These are phyloP conservation scores for Aethes cnicana DNA, from an alignment of 2,888 invertebrate genomes.

Conservation along the genomic window DNA sequence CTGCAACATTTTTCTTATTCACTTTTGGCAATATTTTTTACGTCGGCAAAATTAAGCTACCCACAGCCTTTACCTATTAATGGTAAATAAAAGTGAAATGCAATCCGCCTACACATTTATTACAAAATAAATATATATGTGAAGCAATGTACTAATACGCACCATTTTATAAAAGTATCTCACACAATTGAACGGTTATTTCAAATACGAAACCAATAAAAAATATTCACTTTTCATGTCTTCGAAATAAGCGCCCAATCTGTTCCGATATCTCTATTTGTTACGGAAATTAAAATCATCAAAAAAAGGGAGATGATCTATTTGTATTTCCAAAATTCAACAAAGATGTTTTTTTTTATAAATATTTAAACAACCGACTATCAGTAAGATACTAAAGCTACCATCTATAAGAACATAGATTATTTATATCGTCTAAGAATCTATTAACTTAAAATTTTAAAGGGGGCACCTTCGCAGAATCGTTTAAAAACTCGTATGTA, in stretches of 20 bases:
- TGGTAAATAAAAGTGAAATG: slow-evolving; percentile 48
- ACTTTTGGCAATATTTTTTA: slow-evolving; percentile 11
- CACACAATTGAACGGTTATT: slow-evolving; percentile 33
- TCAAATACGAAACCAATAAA: slow-evolving; percentile 40
- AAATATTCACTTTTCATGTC: slow-evolving; percentile 37
- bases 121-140: slow-evolving; percentile 17
- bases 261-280: slow-evolving; percentile 32
- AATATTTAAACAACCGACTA: slow-evolving; percentile 10
- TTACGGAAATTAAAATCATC: slow-evolving; percentile 37
- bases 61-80: slow-evolving; percentile 47
- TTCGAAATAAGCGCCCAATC: slow-evolving; percentile 34
- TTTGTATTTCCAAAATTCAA: slow-evolving; percentile 1
- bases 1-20: background rate
- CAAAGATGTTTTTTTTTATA: background rate
- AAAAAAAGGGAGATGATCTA: slow-evolving; percentile 33
- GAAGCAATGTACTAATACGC: slow-evolving; percentile 33
- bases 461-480: slow-evolving; percentile 23
- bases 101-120: slow-evolving; percentile 51
- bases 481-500: slow-evolving; percentile 24
- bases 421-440: slow-evolving; percentile 10
- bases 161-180: slow-evolving; percentile 36
- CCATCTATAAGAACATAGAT: slow-evolving; percentile 6
- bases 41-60: slow-evolving; percentile 38
- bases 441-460: slow-evolving; percentile 4
- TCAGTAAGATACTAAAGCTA: background rate